phyloP scores from a whole-genome alignment of 2,888 invertebrate species.

The Rotaria sp. region DNA sequence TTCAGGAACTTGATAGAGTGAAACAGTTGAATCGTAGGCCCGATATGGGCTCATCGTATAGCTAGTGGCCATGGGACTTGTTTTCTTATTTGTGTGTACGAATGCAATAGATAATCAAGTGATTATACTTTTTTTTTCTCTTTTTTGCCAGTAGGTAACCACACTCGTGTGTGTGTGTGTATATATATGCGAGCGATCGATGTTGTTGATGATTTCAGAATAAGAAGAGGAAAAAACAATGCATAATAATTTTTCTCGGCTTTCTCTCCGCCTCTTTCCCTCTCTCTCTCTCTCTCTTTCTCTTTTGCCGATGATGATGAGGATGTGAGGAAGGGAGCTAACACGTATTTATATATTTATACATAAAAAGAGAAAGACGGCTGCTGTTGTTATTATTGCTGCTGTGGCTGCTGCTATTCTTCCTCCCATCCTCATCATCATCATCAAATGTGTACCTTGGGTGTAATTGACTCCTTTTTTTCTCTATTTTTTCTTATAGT shows the following conservation, averaged over 20 bases:
- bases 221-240: slow-evolving; percentile 10
- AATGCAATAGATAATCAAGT: neutral
- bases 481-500: too few relatives aligned
- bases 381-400: neutral
- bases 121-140: neutral
- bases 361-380: neutral
- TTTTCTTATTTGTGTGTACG: neutral
- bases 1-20: neutral
- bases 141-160: slow-evolving; percentile 8
- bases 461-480: too few relatives aligned
- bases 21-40: neutral
- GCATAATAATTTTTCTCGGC: neutral
- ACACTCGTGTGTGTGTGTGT: neutral
- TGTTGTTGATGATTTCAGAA: slow-evolving; percentile 10
- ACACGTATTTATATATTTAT: neutral
- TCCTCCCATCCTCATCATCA: neutral
- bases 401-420: neutral
- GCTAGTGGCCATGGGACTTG: neutral
- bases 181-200: neutral
- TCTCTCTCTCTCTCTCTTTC: neutral
- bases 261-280: neutral
- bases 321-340: neutral
- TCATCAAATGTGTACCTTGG: neutral
- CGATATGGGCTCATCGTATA: neutral
- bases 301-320: neutral